These are phyloP conservation scores for Babylonia areolata DNA, from an alignment of 1,140 invertebrate species.

Conservation along the genomic window DNA sequence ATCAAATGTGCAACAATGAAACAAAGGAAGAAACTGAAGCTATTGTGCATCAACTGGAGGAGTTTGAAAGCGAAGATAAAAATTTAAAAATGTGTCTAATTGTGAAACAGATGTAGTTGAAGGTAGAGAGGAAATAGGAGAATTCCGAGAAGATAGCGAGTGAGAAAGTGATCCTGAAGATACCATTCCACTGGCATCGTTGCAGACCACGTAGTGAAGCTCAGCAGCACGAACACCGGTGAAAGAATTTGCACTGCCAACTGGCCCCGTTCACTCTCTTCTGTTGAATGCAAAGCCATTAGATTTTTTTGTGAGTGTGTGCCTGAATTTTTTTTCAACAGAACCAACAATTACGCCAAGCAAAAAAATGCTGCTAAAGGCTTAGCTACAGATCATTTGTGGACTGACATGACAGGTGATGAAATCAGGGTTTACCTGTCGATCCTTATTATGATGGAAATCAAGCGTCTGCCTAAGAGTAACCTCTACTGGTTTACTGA, in stretches of 20 bases:
- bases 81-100: too few relatives aligned
- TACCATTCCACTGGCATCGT: neutral
- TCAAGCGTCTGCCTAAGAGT: neutral
- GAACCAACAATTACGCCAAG: neutral
- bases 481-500: neutral
- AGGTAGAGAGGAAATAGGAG: neutral
- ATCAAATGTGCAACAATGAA: too few relatives aligned
- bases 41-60: neutral
- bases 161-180: neutral
- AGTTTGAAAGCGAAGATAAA: too few relatives aligned
- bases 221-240: too few relatives aligned
- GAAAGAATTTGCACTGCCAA: neutral
- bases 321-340: neutral
- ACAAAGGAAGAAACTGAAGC: too few relatives aligned
- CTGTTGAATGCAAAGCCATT: conserved; percentile 15
- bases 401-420: neutral
- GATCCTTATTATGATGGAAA: neutral
- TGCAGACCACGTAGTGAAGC: neutral
- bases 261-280: neutral
- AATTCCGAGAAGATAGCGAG: neutral
- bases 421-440: neutral
- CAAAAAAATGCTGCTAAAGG: neutral
- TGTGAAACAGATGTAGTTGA: neutral
- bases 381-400: neutral
- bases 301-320: neutral